Base-by-base conservation (phyloP, 2,888 invertebrate species). In the Heliconius cydno region DNA sequence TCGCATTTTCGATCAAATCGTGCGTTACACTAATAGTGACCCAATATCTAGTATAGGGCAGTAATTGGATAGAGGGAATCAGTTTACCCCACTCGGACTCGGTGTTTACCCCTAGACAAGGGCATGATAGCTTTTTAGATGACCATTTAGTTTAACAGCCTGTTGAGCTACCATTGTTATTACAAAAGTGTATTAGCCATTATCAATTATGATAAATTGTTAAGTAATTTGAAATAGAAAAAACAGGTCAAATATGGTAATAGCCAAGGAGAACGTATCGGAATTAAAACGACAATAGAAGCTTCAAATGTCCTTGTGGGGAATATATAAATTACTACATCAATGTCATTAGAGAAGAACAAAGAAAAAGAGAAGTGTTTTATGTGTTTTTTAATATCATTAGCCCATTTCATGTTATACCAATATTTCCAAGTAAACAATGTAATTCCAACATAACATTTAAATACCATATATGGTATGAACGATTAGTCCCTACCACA, bases 1-100 rank as follows among this genome's bases (percentile, higher is more conserved):
- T 60, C 60, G 52, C 10, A n/a, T 65, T 68, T 76, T 38, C 71
- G 77, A 77, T 12, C 76, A n/a, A 81, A 67, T 66, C 81, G 82
- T 57, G 46, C 63, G 78, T 12, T 74, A 19, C 46, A 13, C 86
- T 86, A 89, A 92, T 92, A 89, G 83, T 66, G 67, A 82, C 86
- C 85, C 82, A 82, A 79, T 82, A 83, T 83, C 82, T 82, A 84
- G 83, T 84, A 83, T 86, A 87, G 88, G 92, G 91, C 88, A 90
- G 91, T 94, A 94, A 94, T 94, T 94, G 94, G 91, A 95, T 95
- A 92, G 90, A 91, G 88, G 86, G 89, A 94, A 94, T 94, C 94
- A 93, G 92, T 94, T 94, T 93, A 92, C 93, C 92, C 94, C 92
- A 94, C 92, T 93, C 90, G 60, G n/a, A 60, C 10, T 41, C n/a